These are phyloP conservation scores for Watsonalla binaria DNA, from an alignment of 2,888 invertebrate genomes.

Conservation along the genomic window DNA sequence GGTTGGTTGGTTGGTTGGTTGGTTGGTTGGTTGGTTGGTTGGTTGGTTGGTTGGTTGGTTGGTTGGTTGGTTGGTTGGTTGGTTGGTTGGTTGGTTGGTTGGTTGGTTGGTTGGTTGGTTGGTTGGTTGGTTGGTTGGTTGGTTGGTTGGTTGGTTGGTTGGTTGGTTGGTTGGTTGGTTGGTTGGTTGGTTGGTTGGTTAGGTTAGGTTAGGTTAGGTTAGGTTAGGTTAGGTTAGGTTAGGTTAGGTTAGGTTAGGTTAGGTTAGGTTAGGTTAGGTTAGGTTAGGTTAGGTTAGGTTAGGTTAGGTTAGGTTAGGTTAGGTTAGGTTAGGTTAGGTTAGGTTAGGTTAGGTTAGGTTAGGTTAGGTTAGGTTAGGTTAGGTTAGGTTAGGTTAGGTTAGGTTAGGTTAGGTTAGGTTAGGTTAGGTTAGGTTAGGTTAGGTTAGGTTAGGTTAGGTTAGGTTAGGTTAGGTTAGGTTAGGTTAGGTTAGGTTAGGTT, in stretches of 20 bases:
- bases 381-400: constrained; percentile 10
- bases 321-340: constrained; percentile 14
- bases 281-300: constrained; percentile 12
- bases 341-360: constrained; percentile 14
- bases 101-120: too few relatives aligned
- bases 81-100: too few relatives aligned
- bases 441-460: constrained; percentile 14
- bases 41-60: too few relatives aligned
- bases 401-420: constrained; percentile 9
- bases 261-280: constrained; percentile 15
- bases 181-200: constrained; percentile 3
- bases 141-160: too few relatives aligned
- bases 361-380: constrained; percentile 14
- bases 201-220: constrained; percentile 7
- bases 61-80: too few relatives aligned
- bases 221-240: constrained; percentile 7
- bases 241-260: constrained; percentile 9
- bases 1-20: too few relatives aligned
- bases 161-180: too few relatives aligned
- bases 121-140: too few relatives aligned
- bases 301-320: constrained; percentile 12
- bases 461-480: constrained; percentile 15
- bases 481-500: constrained; percentile 16
- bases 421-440: constrained; percentile 12
- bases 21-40: too few relatives aligned